Evolutionary conservation across 2,113 vertebrate genomes (phyloP), one percentile per base, ranked within the genome.

Genomic region (Aphyosemion australe): DNA sequence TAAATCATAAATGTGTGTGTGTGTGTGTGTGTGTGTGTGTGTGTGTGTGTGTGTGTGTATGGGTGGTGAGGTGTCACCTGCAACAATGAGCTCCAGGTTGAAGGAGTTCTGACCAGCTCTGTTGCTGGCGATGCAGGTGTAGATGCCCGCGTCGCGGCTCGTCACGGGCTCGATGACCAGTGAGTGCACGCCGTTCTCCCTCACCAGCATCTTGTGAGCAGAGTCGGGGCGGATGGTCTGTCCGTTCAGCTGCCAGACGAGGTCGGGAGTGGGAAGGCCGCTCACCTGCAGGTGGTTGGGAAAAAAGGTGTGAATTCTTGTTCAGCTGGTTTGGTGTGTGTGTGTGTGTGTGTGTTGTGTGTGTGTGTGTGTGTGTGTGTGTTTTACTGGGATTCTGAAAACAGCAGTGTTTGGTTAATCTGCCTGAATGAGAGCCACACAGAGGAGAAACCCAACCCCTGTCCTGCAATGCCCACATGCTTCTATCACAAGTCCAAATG

Each of bases 131-230:
- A 94, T 92, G 53, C 97, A 99, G 0, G 95, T 99, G 85, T 99
- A 99, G 86, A 99, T 93, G 72, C 97, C 97, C 0, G 97, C 96
- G 0, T 99, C 97, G 10, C 94, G 93, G 52, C 93, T 92, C 0
- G 93, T 94, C 86, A 97, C 97, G 0, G 97, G 97, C 69, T 99
- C 97, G 14, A 98, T 95, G 82, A 99, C 94, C 88, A 98, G 57
- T 2, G 97, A 99, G 91, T 99, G 97, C 21, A 99, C 95, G 0
- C 97, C 97, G 0, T 99, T 99, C 82, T 99, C 97, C 26, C 97
- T 92, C 82, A 99, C 97, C 67, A 99, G 59, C 97, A 99, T 99
- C 88, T 96, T 98, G 82, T 99, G 97, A 63, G 93, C 91, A 1
- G 94, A 95, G 69, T 99, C 96, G 0, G 97, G 95, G 19, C 95